A percentile compares a stretch with the other conserved stretches of the same genome.
These are phyloP conservation scores for Triops cancriformis DNA, from an alignment of 1,140 invertebrate genomes.

Conservation along the genomic window DNA sequence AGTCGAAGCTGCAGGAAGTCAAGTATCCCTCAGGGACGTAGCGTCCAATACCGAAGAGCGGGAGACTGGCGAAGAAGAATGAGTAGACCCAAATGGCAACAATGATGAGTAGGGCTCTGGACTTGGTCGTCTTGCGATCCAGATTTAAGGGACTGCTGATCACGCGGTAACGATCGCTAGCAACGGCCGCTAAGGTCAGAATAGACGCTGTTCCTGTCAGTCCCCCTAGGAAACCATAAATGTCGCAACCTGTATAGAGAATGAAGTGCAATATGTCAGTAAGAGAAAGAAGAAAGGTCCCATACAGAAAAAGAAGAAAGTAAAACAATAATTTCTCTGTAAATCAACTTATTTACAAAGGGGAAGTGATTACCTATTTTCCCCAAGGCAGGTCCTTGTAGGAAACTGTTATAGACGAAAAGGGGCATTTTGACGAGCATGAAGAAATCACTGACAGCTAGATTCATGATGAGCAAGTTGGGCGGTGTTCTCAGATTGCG, in stretches of 20 bases:
- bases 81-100: conserved; percentile 63
- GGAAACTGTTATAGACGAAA: conserved; percentile 60
- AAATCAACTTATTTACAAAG: conserved; percentile 11
- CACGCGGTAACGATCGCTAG: conserved; percentile 59
- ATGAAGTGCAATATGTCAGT: conserved; percentile 24
- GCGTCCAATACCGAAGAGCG: conserved; percentile 56
- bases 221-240: conserved; percentile 63
- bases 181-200: conserved; percentile 57
- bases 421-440: conserved; percentile 60
- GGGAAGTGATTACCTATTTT: conserved; percentile 46
- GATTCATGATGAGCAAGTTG: conserved; percentile 64
- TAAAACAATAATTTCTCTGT: conserved; percentile 1
- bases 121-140: conserved; percentile 47
- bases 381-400: conserved; percentile 57
- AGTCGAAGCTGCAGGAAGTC: conserved; percentile 73
- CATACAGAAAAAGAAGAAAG: not conserved
- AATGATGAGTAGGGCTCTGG: conserved; percentile 52
- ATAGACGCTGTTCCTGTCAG: conserved; percentile 61
- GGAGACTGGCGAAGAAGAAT: conserved; percentile 53
- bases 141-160: conserved; percentile 62
- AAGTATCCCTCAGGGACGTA: conserved; percentile 70
- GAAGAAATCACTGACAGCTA: conserved; percentile 63
- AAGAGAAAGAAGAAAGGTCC: not conserved
- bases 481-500: conserved; percentile 60
- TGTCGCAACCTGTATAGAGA: conserved; percentile 49